A percentile compares a stretch with the other conserved stretches of the same genome.
phyloP scores from a whole-genome alignment of 2,888 invertebrate genomes.

The Pogonocherus hispidulus region DNA sequence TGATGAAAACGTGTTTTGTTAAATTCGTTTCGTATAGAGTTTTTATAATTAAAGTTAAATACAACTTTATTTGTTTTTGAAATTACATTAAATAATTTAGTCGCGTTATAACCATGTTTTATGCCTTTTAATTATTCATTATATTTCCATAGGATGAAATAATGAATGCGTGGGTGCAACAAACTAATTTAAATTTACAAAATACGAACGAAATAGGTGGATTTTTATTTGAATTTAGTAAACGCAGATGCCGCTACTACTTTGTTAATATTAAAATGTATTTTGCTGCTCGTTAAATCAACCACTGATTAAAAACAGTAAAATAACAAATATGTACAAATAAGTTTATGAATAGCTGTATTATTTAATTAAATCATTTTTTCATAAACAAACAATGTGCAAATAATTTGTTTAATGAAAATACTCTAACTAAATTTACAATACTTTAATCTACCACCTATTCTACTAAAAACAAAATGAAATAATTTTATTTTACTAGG shows the following conservation, averaged over 20 bases:
- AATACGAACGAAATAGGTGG: slow-evolving; percentile 31
- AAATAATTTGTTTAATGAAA: background rate
- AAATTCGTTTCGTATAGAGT: slow-evolving; percentile 48
- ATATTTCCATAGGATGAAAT: slow-evolving; percentile 42
- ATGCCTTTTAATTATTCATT: slow-evolving; percentile 51
- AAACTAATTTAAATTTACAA: slow-evolving; percentile 37
- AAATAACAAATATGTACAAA: background rate
- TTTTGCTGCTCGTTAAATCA: background rate
- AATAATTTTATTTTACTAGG: background rate
- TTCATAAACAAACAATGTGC: background rate
- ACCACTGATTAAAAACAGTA: background rate
- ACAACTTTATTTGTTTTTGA: slow-evolving; percentile 59
- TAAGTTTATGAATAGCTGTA: background rate
- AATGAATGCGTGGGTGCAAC: slow-evolving; percentile 42
- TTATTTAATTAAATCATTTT: background rate
- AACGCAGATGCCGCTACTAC: background rate
- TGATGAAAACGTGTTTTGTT: slow-evolving; percentile 45
- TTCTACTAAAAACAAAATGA: background rate
- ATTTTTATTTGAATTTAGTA: slow-evolving; percentile 22
- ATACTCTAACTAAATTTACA: background rate
- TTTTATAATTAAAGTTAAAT: slow-evolving; percentile 62
- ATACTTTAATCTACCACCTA: background rate
- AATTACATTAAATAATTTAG: slow-evolving; percentile 60
- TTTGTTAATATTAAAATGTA: slow-evolving; percentile 5
- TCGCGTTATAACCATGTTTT: slow-evolving; percentile 45